Conservation (phyloP, 2,113 vertebrate genomes). For the Megatriorchis doriae region DNA sequence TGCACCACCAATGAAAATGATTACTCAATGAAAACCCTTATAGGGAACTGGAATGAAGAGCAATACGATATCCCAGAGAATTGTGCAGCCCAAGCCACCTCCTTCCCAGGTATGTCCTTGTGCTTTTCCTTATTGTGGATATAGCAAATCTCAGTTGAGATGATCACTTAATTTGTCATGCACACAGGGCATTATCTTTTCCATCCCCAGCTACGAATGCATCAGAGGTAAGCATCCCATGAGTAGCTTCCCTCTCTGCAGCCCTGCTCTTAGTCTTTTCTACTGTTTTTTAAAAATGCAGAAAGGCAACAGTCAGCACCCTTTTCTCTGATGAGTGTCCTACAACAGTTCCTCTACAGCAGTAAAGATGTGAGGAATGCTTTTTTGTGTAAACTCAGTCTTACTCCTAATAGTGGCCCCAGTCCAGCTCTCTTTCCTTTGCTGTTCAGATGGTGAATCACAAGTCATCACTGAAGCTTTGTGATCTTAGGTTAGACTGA, state of each 20-base stretch:
- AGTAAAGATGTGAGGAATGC: background rate
- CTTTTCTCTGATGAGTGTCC: background rate
- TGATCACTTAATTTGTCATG: background rate
- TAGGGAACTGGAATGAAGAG: slow-evolving; percentile 77
- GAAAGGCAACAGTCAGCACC: background rate
- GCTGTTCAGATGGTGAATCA: background rate
- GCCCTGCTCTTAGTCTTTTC: background rate
- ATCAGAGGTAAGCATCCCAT: background rate
- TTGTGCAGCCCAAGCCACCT: slow-evolving; percentile 59
- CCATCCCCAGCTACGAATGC: background rate
- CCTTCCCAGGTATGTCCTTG: slow-evolving; percentile 66
- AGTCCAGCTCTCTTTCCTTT: background rate
- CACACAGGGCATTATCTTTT: background rate
- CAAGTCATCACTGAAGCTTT: background rate
- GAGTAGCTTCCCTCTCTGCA: background rate
- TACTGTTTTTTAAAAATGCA: background rate
- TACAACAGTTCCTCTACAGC: background rate
- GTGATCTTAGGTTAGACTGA: background rate
- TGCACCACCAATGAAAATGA: slow-evolving; percentile 68
- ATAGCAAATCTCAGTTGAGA: background rate
- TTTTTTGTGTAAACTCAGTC: background rate
- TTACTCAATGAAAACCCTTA: slow-evolving; percentile 60
- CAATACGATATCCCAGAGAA: slow-evolving; percentile 41
- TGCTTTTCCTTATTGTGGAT: background rate
- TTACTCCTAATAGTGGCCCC: background rate